Evolutionary conservation across 2,888 invertebrate genomes (phyloP), one percentile per base, ranked within the genome.

Genomic region (Chrysolina haemoptera): DNA sequence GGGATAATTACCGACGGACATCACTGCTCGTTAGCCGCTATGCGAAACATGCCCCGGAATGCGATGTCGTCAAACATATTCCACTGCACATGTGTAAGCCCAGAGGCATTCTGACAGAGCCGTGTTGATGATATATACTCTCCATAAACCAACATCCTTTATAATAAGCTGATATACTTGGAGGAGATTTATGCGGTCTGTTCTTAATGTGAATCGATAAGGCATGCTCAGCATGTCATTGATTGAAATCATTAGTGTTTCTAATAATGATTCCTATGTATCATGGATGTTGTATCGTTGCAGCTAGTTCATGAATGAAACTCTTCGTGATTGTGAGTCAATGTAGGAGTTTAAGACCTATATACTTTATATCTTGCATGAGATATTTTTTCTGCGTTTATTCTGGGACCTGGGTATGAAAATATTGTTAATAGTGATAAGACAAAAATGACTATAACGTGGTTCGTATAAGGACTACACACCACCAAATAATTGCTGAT

Each of bases 1-100:
- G 80, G 81, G 80, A 81, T 82, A 82, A 83, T 84, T 82, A 84
- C 81, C 79, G 79, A 73, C 81, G 84, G 83, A 84, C 82, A 83
- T 83, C 79, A 77, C 75, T 78, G 83, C 83, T 84, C 83, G 83
- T 83, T 84, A 84, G 79, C 75, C 77, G 82, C 82, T 82, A 84
- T 82, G 82, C 80, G 79, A 83, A 82, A 81, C 80, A 78, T 79
- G 75, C 76, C 78, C 82, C 75, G 81, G 82, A 82, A 84, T 82
- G 82, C 79, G 74, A 74, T 75, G 73, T 75, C 81, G 81, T 82
- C 83, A 82, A 83, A 82, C 82, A 82, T 82, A 83, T 82, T 59
- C 55, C 59, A 43, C 20, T 20, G 55, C 71, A 71, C 63, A 69
- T 74, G 66, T 74, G 71, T 62, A 69, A 64, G 55, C 27, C 40